phyloP scores from a whole-genome alignment of 92 coral and sea anemone genomes.

The Epizoanthus stellaris region DNA sequence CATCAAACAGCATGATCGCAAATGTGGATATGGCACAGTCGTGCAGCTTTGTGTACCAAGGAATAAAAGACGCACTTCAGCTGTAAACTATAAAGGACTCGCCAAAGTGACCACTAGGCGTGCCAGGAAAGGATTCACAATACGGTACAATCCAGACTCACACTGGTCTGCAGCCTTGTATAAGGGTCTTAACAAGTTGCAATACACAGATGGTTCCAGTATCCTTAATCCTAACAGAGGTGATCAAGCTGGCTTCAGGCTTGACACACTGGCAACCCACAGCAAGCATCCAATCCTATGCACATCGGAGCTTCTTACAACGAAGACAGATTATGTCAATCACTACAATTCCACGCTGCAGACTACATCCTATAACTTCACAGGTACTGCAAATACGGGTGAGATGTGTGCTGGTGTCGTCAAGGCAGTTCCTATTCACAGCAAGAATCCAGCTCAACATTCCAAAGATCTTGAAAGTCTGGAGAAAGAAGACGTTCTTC shows the following conservation, averaged over 20 bases:
- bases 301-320: constrained; percentile 35
- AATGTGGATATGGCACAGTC: constrained; percentile 49
- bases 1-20: constrained; percentile 39
- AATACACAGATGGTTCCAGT: constrained; percentile 43
- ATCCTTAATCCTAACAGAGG: constrained; percentile 44
- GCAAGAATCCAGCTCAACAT: constrained; percentile 53
- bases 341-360: constrained; percentile 37
- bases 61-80: constrained; percentile 44
- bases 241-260: constrained; percentile 65
- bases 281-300: constrained; percentile 31
- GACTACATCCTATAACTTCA: constrained; percentile 46
- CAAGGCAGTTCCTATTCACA: constrained; percentile 44
- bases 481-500: constrained; percentile 18
- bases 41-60: constrained; percentile 57
- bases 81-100: constrained; percentile 61
- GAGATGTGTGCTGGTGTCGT: constrained; percentile 51
- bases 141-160: constrained; percentile 69
- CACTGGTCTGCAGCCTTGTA: constrained; percentile 69
- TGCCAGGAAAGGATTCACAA: constrained; percentile 66
- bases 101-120: constrained; percentile 53
- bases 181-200: constrained; percentile 58
- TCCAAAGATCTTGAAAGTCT: constrained; percentile 23
- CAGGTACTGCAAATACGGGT: constrained; percentile 37
- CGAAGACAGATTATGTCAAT: constrained; percentile 37
- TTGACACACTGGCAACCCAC: constrained; percentile 60